phyloP scores from a whole-genome alignment of 2,113 vertebrate genomes.

The Zosterops pallidus region DNA sequence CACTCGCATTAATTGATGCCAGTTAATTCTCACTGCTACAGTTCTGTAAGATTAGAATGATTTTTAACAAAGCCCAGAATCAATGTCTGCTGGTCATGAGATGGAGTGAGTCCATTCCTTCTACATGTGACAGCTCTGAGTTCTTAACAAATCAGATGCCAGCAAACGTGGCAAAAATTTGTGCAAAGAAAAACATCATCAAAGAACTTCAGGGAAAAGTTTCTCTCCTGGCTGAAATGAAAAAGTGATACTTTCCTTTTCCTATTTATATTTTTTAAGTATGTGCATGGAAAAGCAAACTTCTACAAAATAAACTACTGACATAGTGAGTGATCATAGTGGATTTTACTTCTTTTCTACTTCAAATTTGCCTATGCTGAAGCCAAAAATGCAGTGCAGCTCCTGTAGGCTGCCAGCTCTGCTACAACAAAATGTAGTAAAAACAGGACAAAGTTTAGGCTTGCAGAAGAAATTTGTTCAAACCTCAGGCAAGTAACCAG shows the following conservation, averaged over 20 bases:
- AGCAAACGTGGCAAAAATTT: not conserved
- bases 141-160: not conserved
- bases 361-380: not conserved
- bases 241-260: not conserved
- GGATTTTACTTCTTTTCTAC: not conserved
- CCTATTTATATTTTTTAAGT: not conserved
- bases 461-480: not conserved
- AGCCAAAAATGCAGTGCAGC: not conserved
- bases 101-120: not conserved
- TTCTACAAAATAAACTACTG: not conserved
- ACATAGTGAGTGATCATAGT: not conserved
- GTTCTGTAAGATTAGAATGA: not conserved
- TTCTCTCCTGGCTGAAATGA: not conserved
- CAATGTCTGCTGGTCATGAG: not conserved
- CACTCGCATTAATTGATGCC: not conserved
- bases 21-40: not conserved
- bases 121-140: not conserved
- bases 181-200: not conserved
- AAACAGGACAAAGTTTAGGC: not conserved
- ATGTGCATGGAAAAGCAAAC: accelerated
- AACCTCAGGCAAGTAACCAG: not conserved
- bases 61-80: not conserved
- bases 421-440: not conserved
- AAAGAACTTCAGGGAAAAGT: not conserved
- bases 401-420: not conserved